Evolutionary conservation across 2,113 vertebrate species (phyloP).

Genomic region (Solenodon paradoxus): DNA sequence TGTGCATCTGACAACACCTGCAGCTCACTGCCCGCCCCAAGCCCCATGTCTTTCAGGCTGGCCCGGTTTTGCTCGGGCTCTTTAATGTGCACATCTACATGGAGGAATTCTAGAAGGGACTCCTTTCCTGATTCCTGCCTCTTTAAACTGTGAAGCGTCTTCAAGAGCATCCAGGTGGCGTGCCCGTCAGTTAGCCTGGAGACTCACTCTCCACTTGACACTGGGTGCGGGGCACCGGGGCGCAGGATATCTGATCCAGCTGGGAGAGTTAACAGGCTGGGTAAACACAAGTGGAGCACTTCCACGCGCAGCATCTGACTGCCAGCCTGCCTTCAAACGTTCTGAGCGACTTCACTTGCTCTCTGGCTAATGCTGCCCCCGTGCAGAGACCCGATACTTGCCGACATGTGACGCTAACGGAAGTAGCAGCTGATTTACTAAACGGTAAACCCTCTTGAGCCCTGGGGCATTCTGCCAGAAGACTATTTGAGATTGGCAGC

Average conservation of each 20-base stretch:
- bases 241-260: background rate
- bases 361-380: slow-evolving; percentile 47
- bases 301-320: slow-evolving; percentile 39
- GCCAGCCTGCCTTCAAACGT: slow-evolving; percentile 28
- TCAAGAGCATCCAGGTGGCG: slow-evolving; percentile 30
- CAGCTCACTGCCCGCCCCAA: background rate
- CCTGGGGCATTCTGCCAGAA: slow-evolving; percentile 52
- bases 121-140: background rate
- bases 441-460: slow-evolving; percentile 61
- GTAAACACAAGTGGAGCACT: slow-evolving; percentile 15
- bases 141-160: slow-evolving; percentile 12
- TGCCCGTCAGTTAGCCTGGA: background rate
- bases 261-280: background rate
- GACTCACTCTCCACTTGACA: background rate
- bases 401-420: slow-evolving; percentile 41
- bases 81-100: background rate
- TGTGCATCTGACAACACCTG: background rate
- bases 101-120: background rate
- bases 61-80: background rate
- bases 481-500: slow-evolving; percentile 59
- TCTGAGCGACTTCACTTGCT: slow-evolving; percentile 51
- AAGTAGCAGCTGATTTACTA: slow-evolving; percentile 76
- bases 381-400: slow-evolving; percentile 50
- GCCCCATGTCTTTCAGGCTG: background rate
- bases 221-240: background rate